Evolutionary conservation across 1,140 invertebrate genomes (phyloP).

Genomic region (Apis cerana): DNA sequence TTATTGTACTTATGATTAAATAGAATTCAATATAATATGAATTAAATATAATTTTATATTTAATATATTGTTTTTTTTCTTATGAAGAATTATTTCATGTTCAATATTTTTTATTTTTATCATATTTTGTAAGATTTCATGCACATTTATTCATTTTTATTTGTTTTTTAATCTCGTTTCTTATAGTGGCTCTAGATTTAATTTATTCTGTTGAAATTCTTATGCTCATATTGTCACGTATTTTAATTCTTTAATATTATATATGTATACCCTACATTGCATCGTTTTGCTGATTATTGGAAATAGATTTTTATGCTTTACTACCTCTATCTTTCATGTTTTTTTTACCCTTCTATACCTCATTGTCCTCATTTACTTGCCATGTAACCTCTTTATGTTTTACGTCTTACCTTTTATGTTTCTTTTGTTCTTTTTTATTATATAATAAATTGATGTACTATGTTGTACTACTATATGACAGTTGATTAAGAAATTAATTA

Average conservation of each 20-base stretch:
- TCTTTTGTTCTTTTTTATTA: no score
- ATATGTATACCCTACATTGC: background rate
- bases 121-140: background rate
- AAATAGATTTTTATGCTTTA: background rate
- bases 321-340: background rate
- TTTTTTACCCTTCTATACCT: background rate
- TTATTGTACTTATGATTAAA: no score
- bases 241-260: background rate
- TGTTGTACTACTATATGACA: no score
- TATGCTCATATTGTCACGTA: background rate
- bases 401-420: background rate
- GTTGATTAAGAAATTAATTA: no score
- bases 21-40: no score
- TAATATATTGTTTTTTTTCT: no score
- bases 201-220: background rate
- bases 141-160: background rate
- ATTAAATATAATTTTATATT: no score
- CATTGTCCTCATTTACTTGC: background rate
- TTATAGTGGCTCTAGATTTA: background rate
- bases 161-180: background rate
- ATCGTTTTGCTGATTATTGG: background rate
- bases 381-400: background rate
- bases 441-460: no score
- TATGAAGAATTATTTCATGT: no score
- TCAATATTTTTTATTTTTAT: background rate